These are phyloP conservation scores for Drosophila grimshawi DNA, from an alignment of 1,140 invertebrate species.

Conservation along the genomic window DNA sequence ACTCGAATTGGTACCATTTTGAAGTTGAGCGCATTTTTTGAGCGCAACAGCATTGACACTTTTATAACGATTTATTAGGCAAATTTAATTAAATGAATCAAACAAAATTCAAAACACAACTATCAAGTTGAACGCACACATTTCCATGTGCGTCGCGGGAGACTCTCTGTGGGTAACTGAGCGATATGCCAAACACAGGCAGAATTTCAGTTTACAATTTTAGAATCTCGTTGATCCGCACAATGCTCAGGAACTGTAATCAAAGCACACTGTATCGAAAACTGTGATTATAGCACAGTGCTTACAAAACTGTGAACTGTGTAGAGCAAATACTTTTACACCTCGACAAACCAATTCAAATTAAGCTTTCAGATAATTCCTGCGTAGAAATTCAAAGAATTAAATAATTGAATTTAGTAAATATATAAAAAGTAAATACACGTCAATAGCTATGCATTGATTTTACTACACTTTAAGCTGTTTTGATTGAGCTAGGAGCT, in stretches of 20 bases:
- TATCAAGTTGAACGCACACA: conserved; percentile 6
- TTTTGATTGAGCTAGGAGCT: no score
- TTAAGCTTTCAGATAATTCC: no score
- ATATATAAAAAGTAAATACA: no score
- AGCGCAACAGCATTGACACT: conserved; percentile 30
- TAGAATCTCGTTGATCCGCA: conserved; percentile 1
- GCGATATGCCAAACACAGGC: conserved; percentile 6
- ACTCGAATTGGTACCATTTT: conserved; percentile 35
- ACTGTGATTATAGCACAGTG: conserved; percentile 6
- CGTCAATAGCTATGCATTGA: no score
- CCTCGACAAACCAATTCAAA: no score
- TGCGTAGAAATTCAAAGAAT: no score
- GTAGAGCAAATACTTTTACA: neutral
- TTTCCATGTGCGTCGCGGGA: conserved; percentile 31
- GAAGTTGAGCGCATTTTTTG: conserved; percentile 27
- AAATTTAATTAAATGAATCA: conserved; percentile 34
- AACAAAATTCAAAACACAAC: neutral
- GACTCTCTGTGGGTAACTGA: conserved; percentile 25
- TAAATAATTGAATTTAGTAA: no score
- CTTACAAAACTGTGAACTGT: conserved; percentile 1
- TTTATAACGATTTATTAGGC: conserved; percentile 29
- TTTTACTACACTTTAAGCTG: no score
- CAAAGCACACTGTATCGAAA: conserved; percentile 5
- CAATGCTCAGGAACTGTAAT: neutral
- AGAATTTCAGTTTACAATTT: conserved; percentile 16